Conservation (phyloP, 2,113 vertebrate species). For the Pseudonaja textilis region DNA sequence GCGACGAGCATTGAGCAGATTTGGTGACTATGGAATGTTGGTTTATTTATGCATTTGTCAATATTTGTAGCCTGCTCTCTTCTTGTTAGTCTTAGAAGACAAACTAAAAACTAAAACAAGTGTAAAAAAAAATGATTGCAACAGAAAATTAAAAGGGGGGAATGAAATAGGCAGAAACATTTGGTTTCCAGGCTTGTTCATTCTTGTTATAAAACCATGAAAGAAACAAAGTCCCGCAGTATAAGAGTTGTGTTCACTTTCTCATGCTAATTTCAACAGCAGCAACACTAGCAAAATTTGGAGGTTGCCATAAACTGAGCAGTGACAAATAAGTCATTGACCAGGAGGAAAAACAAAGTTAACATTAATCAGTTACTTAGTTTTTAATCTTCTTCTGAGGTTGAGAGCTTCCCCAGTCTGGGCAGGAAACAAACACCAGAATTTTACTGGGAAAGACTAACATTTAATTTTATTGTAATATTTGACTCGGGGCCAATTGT, state of each 20-base stretch:
- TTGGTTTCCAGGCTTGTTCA: neutral
- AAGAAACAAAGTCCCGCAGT: neutral
- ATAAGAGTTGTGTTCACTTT: neutral
- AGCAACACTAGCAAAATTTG: neutral
- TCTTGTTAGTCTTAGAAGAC: neutral
- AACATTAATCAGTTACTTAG: neutral
- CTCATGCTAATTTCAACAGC: neutral
- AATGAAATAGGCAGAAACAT: neutral
- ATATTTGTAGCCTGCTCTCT: neutral
- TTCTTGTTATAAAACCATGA: neutral
- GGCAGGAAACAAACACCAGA: neutral
- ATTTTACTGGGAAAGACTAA: neutral
- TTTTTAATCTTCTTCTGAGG: neutral
- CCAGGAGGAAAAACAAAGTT: neutral
- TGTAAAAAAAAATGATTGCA: neutral
- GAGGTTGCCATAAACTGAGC: neutral
- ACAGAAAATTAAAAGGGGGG: neutral
- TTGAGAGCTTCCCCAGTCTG: neutral
- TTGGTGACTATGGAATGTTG: neutral
- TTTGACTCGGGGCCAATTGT: neutral
- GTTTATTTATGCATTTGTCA: neutral
- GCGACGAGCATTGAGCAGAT: neutral
- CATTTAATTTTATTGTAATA: neutral
- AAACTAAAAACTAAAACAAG: neutral
- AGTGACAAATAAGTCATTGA: neutral